Evolutionary conservation across 2,888 invertebrate genomes (phyloP).

Genomic region (Meloe dianella): DNA sequence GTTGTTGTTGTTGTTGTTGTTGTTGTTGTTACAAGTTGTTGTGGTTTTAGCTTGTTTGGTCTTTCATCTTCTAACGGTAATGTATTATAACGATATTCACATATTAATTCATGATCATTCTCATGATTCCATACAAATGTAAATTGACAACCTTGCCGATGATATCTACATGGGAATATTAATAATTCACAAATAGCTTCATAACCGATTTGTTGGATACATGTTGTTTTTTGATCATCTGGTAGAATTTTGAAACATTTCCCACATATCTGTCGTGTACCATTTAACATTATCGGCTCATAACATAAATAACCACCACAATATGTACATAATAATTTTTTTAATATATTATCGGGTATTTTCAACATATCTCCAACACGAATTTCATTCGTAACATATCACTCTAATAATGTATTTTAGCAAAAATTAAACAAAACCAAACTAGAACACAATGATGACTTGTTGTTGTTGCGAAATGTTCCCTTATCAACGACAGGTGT

Average conservation of each 20-base stretch:
- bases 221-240: conserved; percentile 40
- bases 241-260: conserved; percentile 50
- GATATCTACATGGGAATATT: conserved; percentile 48
- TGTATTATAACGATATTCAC: conserved; percentile 40
- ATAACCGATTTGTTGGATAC: conserved; percentile 43
- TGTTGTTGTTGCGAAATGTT: too few relatives aligned
- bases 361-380: conserved; percentile 37
- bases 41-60: too few relatives aligned
- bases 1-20: conserved; percentile 8
- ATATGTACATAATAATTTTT: conserved; percentile 43
- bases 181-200: conserved; percentile 44
- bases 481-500: conserved; percentile 5
- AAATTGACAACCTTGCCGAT: conserved; percentile 42
- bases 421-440: too few relatives aligned
- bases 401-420: too few relatives aligned
- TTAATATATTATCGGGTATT: conserved; percentile 40
- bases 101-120: conserved; percentile 44
- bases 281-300: conserved; percentile 41
- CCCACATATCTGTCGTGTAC: conserved; percentile 46
- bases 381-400: too few relatives aligned
- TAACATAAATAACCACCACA: conserved; percentile 47
- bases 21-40: too few relatives aligned
- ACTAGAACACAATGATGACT: background rate
- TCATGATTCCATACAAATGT: conserved; percentile 42
- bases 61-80: conserved; percentile 22